Evolutionary conservation across 2,888 invertebrate species (phyloP), one percentile per base, ranked within the genome.

Genomic region (Priocnemis perturbator): DNA sequence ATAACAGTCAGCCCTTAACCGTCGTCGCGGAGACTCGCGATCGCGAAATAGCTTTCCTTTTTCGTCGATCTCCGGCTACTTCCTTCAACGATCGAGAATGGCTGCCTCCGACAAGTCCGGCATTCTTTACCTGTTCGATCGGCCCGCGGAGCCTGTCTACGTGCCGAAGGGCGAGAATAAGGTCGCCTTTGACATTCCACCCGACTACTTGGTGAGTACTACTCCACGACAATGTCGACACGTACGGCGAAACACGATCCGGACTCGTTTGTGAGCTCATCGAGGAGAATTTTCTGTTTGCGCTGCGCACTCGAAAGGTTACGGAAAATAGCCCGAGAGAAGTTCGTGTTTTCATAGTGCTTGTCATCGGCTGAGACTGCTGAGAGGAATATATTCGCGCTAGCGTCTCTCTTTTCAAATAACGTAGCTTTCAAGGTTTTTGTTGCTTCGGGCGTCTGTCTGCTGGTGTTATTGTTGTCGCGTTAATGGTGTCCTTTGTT

Each of bases 131-230:
- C 91, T 95, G 77, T 95, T 94, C 89, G 94, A 95, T 83, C 93
- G 95, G 48, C 95, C 95, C 11, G 91, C 92, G 72, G 95, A 95
- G 89, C 95, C 95, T 0, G 92, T 93, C 68, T 95, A 95, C 89
- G 92, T 94, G 90, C 93, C 93, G 74, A 96, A 95, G 89, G 94
- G 94, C 1, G 92, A 92, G 0, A 89, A 90, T 0, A 91, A 91
- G 58, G 87, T 92, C 0, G 91, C 92, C 37, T 93, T 94, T 81
- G 91, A 94, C 77, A 86, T 94, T 4, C 94, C 94, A 0, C 89
- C 91, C 7, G 91, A 91, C 67, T 94, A 92, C 82, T 90, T 93
- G 91, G 94, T 94, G 89, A 92, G 92, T 90, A 30, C 19, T 2
- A 52, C 37, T 45, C 19, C 26, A 21, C 37, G 37, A 37, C 37